Percentiles rank a stretch among this genome's conserved stretches.
These are phyloP conservation scores for Pangasianodon hypophthalmus DNA, from an alignment of 2,113 vertebrate genomes.

Conservation along the genomic window DNA sequence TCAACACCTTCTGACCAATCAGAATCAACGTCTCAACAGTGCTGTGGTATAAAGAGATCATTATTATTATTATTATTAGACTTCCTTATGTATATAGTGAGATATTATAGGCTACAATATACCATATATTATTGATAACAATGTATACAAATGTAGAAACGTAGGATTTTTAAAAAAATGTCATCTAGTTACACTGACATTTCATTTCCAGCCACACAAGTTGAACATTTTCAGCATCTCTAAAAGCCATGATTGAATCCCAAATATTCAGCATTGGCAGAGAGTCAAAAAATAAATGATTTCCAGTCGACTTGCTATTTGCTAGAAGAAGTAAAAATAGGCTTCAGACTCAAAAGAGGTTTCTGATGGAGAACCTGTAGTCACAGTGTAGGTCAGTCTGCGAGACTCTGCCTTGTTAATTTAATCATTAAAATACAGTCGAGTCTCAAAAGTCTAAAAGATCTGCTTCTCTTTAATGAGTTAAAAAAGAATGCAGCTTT, in stretches of 20 bases:
- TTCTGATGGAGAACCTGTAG: background rate
- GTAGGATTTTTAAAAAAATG: background rate
- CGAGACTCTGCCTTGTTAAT: background rate
- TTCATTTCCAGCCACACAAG: background rate
- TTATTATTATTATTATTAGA: too few species aligned
- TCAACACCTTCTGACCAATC: background rate
- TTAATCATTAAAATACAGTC: background rate
- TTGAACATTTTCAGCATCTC: background rate
- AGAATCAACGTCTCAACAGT: background rate
- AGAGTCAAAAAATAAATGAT: background rate
- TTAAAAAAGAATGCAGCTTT: background rate
- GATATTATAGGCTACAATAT: background rate
- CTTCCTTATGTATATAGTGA: background rate
- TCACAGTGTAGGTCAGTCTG: background rate
- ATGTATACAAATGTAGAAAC: background rate
- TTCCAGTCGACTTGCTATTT: background rate
- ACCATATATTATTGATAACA: background rate
- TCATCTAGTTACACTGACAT: background rate
- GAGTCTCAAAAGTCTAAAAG: background rate
- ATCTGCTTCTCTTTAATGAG: background rate
- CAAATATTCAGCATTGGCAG: background rate
- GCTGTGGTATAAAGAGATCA: background rate
- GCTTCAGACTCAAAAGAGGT: background rate
- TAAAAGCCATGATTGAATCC: background rate
- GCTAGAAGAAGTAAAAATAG: background rate